Base-by-base conservation (phyloP, 2,113 vertebrate genomes). In the Campylomormyrus tamandua region DNA sequence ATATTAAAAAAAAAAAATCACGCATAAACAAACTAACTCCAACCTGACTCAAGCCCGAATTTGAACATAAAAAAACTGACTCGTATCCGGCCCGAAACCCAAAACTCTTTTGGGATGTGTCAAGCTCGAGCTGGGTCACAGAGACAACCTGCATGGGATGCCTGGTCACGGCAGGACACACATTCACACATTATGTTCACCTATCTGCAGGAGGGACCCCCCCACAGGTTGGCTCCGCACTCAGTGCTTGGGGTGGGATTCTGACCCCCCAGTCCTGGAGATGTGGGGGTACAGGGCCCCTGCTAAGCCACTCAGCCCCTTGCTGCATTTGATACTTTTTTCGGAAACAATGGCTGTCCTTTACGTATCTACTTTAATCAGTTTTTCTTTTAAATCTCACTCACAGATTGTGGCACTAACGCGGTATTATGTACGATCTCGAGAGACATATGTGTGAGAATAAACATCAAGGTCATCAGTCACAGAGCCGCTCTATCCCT, bases 391-490 rank as follows among this genome's bases (percentile, higher is more conserved):
- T 17, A 42, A 48, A 84, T 48, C 21, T 46, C 19, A 48, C 48
- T 48, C 83, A 24, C 45, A 46, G 39, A 48, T 2, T 84, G 42
- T 87, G 49, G 45, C 49, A 87, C 66, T 31, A 45, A 17, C 42
- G 56, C 42, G 70, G 10, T 87, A 46, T 52, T 42, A 80, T 52
- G 42, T 87, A 90, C 58, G 90, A 91, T 89, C 27, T 52, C 49
- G 48, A 15, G 84, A 91, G 89, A 90, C 89, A 24, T 90, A 58
- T 91, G 88, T 90, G 93, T 93, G 93, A 93, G 93, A 93, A 87
- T 24, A 50, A 35, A 92, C 90, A 92, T 92, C 92, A 94, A 94
- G 91, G 94, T 89, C 1, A 89, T 83, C 85, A 52, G 91, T 84
- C 89, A 91, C 92, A 89, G 80, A 83, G 92, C 90, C 91, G 48